A percentile compares a stretch with the other conserved stretches of the same genome.
These are phyloP conservation scores for Asarcornis scutulata DNA, from an alignment of 2,113 vertebrate species.

Conservation along the genomic window DNA sequence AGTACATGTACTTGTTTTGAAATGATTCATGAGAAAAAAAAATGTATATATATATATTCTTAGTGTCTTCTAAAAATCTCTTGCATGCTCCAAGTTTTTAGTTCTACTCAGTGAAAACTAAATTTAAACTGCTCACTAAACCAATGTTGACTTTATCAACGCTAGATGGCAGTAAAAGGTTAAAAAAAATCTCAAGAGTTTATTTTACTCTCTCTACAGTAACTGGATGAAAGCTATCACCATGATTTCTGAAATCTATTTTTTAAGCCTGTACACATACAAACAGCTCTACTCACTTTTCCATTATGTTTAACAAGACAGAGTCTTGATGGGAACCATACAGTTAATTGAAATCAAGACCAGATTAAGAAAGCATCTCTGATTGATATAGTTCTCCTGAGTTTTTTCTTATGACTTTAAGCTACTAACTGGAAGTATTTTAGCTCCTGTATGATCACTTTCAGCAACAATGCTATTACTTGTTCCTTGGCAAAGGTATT, in stretches of 20 bases:
- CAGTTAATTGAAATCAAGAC: not conserved
- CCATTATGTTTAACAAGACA: not conserved
- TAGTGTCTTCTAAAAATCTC: not conserved
- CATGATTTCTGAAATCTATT: not conserved
- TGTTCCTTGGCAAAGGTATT: not conserved
- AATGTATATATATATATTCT: not conserved
- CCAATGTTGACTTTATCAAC: not conserved
- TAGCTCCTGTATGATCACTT: not conserved
- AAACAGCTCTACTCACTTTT: not conserved
- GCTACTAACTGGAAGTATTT: not conserved
- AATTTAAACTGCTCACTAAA: not conserved
- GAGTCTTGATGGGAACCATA: not conserved
- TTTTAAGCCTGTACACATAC: not conserved
- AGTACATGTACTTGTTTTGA: not conserved
- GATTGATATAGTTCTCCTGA: not conserved
- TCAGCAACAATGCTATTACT: not conserved
- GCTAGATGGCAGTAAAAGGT: conserved; percentile 76
- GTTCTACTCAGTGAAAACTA: not conserved
- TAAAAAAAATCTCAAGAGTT: not conserved
- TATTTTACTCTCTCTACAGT: not conserved
- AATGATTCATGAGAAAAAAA: not conserved
- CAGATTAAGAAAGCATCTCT: not conserved
- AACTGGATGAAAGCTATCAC: not conserved
- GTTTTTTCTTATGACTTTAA: not conserved
- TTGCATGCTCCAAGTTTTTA: not conserved